Conservation (phyloP, 2,797 vertebrate genomes). For the Rhinatrema bivittatum region DNA sequence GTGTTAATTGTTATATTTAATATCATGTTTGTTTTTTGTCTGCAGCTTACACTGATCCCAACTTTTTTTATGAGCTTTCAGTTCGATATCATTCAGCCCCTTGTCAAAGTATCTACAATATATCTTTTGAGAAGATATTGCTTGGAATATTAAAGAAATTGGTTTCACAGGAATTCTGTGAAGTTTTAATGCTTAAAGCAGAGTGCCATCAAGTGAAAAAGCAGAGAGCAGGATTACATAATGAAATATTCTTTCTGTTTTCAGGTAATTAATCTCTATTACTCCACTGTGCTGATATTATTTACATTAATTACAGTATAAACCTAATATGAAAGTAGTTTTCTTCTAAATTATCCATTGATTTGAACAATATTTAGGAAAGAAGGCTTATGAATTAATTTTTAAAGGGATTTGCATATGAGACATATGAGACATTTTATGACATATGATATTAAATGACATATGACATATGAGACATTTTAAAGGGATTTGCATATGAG, state of each 20-base stretch:
- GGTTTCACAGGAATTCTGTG: conserved; percentile 31
- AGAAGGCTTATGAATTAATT: no score
- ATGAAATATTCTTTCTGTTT: conserved; percentile 44
- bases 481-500: no score
- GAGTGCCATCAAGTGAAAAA: conserved; percentile 45
- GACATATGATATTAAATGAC: no score
- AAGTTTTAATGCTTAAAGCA: conserved; percentile 31
- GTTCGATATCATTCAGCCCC: conserved; percentile 27
- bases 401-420: no score
- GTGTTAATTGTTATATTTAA: neutral
- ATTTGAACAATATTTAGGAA: no score
- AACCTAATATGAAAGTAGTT: no score
- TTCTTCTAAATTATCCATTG: no score
- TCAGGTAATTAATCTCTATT: no score
- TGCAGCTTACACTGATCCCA: conserved; percentile 32
- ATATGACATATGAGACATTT: no score
- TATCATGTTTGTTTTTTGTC: conserved; percentile 1
- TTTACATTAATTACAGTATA: no score
- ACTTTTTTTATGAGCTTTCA: conserved; percentile 32
- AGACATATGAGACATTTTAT: no score
- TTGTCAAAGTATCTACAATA: conserved; percentile 30
- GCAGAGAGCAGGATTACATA: conserved; percentile 41
- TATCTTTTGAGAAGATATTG: conserved; percentile 36
- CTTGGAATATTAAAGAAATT: conserved; percentile 32
- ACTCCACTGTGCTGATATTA: no score